A percentile compares a stretch with the other conserved stretches of the same genome.
These are phyloP conservation scores for Mesochorus sp. DNA, from an alignment of 2,888 invertebrate genomes.

Conservation along the genomic window DNA sequence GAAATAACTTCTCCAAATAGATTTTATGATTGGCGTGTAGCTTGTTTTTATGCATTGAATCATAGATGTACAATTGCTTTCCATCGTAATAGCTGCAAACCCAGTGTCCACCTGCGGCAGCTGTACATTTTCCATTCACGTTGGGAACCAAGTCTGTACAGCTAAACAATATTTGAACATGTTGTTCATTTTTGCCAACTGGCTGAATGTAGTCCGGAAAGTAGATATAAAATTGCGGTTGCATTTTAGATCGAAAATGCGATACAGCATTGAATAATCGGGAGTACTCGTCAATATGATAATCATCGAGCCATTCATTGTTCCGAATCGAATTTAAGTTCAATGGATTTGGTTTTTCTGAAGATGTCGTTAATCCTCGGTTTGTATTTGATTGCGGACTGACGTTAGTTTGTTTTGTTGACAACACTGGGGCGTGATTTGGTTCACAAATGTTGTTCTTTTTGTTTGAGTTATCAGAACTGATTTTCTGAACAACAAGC, in stretches of 20 bases:
- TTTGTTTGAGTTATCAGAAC: too few relatives aligned
- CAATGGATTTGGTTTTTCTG: too few relatives aligned
- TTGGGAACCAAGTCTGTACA: not conserved
- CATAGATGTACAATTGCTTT: conserved; percentile 45
- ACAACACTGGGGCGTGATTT: too few relatives aligned
- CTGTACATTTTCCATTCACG: not conserved
- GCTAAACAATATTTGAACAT: conserved; percentile 60
- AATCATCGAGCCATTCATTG: conserved; percentile 27
- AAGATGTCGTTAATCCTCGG: too few relatives aligned
- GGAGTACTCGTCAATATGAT: conserved; percentile 43
- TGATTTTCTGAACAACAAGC: too few relatives aligned
- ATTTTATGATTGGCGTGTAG: conserved; percentile 39
- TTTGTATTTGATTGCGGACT: too few relatives aligned
- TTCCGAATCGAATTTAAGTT: too few relatives aligned
- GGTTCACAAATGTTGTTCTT: too few relatives aligned
- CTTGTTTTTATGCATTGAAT: conserved; percentile 27
- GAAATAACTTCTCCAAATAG: conserved; percentile 42
- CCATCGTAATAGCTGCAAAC: conserved; percentile 53
- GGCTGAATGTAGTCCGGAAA: conserved; percentile 39
- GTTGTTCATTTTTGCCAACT: conserved; percentile 33
- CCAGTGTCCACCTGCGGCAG: conserved; percentile 37
- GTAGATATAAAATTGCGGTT: not conserved
- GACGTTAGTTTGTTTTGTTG: too few relatives aligned
- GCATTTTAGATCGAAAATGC: conserved; percentile 29
- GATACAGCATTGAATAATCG: conserved; percentile 25